Base-by-base conservation (phyloP, 1,140 invertebrate species). In the Steinernema khuongi region DNA sequence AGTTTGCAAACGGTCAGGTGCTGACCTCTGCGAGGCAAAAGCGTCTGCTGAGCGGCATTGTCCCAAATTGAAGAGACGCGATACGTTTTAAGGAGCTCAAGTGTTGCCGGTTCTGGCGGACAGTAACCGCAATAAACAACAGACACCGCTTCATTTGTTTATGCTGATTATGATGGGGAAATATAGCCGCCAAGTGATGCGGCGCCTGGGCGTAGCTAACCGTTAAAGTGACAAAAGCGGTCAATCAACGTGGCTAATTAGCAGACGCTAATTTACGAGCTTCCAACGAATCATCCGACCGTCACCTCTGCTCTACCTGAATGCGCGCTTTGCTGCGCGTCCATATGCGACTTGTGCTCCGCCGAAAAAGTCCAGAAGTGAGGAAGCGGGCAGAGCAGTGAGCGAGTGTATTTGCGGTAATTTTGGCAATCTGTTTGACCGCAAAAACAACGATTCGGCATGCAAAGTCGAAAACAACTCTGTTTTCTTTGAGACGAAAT, bases 361-460 rank as follows among this genome's bases (percentile, higher is more conserved):
- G 36, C 36, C 7, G 36, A 41, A 41, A 41, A n/a, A 7, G 36
- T 41, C 7, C 36, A 41, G n/a, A 11, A n/a, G 7, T 41, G n/a
- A 41, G 7, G 7, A n/a, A 41, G 7, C 7, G 7, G 36, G 7
- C 36, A 41, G n/a, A 41, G 50, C 50, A 60, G 50, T n/a, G 26
- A 60, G 50, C 19, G 50, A 60, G 50, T 26, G 36, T 60, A 60
- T 60, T 60, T 60, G 50, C 50, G 50, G 50, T 60, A 60, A 60
- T 60, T 60, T 60, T 60, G 50, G 50, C 50, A 60, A 60, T 60
- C 50, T 60, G 50, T 60, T 60, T 60, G 50, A 60, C 50, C 50
- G 50, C 50, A 60, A 60, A 41, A 60, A 60, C 50, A 60, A 22
- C 22, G 50, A 60, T 26, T 17, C 50, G 50, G 26, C n/a, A 60